A percentile compares a stretch with the other conserved stretches of the same genome.
Evolutionary conservation across 2,797 vertebrate genomes (phyloP).

Genomic region (Carapus acus): DNA sequence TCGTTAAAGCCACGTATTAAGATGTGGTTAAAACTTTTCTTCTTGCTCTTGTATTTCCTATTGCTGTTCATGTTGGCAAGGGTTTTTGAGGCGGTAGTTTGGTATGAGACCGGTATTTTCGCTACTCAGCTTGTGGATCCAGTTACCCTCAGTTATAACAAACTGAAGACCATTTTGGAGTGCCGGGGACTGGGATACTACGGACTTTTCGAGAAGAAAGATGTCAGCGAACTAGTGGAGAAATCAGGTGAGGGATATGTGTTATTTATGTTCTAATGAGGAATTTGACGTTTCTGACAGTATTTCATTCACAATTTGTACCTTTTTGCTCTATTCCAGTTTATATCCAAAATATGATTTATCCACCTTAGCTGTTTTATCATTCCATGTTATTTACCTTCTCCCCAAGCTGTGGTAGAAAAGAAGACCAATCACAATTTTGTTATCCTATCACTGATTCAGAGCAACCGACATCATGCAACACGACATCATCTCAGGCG

Average conservation of each 20-base stretch:
- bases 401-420: no score
- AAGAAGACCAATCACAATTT: no score
- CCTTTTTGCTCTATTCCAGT: no score
- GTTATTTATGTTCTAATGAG: no score
- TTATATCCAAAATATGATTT: no score
- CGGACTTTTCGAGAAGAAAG: conserved; percentile 85
- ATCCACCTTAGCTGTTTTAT: no score
- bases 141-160: conserved; percentile 87
- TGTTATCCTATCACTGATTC: no score
- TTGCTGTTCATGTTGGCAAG: conserved; percentile 86
- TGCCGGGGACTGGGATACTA: conserved; percentile 86
- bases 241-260: conserved; percentile 82
- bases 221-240: conserved; percentile 87
- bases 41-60: conserved; percentile 89
- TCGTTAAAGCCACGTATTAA: conserved; percentile 24
- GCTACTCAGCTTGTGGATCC: conserved; percentile 94
- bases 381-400: no score
- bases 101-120: conserved; percentile 93
- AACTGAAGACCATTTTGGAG: conserved; percentile 91
- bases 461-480: no score
- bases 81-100: conserved; percentile 90
- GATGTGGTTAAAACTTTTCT: conserved; percentile 95
- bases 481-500: no score
- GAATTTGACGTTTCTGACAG: no score
- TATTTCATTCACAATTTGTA: no score